These are phyloP conservation scores for Andrena marginata DNA, from an alignment of 2,888 invertebrate species.

Conservation along the genomic window DNA sequence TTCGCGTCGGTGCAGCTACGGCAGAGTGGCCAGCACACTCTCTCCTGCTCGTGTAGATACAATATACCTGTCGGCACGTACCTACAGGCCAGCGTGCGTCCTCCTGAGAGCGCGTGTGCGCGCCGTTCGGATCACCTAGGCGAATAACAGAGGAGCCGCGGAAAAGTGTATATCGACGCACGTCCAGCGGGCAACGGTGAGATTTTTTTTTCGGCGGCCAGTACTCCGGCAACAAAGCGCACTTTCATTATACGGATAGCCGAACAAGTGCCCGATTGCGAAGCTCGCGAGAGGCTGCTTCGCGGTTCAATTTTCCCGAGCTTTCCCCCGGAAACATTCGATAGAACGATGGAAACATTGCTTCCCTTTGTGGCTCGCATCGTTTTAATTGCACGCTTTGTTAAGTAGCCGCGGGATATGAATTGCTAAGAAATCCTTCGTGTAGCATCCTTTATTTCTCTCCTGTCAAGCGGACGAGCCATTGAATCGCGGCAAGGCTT, in stretches of 20 bases:
- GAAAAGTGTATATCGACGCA: conserved; percentile 25
- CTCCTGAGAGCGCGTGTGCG: not conserved
- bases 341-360: not conserved
- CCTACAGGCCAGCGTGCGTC: not conserved
- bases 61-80: not conserved
- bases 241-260: conserved; percentile 51
- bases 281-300: not conserved
- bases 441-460: not conserved
- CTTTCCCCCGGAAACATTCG: conserved; percentile 4
- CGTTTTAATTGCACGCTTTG: not conserved
- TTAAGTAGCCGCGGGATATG: not conserved
- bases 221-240: conserved; percentile 5
- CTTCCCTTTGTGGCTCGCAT: not conserved
- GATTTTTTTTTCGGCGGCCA: conserved; percentile 36
- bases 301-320: conserved; percentile 4
- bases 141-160: conserved; percentile 31
- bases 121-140: conserved; percentile 21
- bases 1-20: conserved; percentile 56
- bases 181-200: conserved; percentile 14
- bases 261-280: conserved; percentile 17
- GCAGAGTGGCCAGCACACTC: conserved; percentile 10
- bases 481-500: not conserved
- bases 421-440: not conserved
- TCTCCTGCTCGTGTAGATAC: not conserved
- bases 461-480: not conserved